Conservation (phyloP, 2,888 invertebrate genomes). For the Keiferia lycopersicella region DNA sequence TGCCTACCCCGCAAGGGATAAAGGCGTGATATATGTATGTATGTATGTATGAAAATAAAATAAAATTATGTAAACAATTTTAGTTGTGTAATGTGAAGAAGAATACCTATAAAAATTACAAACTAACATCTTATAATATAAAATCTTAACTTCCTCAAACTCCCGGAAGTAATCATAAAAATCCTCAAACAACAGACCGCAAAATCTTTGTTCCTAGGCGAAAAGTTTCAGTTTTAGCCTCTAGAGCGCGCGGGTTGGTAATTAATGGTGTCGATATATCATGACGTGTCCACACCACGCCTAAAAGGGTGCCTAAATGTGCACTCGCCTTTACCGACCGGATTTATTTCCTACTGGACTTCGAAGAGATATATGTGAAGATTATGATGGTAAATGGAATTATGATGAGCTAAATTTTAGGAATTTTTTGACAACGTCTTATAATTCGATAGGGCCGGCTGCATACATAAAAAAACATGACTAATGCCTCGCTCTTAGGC, state of each 20-base stretch:
- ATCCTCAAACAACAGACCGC: background rate
- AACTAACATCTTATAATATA: too few relatives aligned
- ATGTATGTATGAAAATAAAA: too few relatives aligned
- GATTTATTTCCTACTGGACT: constrained; percentile 6
- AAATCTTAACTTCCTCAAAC: background rate
- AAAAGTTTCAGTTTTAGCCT: background rate
- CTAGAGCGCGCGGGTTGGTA: constrained; percentile 29
- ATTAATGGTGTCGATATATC: constrained; percentile 45
- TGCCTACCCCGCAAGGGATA: too few relatives aligned
- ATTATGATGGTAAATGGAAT: constrained; percentile 9
- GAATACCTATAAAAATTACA: too few relatives aligned
- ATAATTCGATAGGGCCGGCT: too few relatives aligned
- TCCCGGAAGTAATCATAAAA: background rate
- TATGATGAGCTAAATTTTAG: background rate
- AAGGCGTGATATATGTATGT: too few relatives aligned
- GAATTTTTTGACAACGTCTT: too few relatives aligned
- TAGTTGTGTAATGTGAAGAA: too few relatives aligned
- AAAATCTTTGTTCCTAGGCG: background rate
- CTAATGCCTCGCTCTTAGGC: too few relatives aligned
- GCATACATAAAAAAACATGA: too few relatives aligned
- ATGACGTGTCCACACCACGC: constrained; percentile 33
- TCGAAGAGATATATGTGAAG: background rate
- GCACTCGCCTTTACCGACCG: background rate
- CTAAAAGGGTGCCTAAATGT: constrained; percentile 11
- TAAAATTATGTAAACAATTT: too few relatives aligned